Base-by-base conservation (phyloP, 2,888 invertebrate species). In the Rhingia campestris region DNA sequence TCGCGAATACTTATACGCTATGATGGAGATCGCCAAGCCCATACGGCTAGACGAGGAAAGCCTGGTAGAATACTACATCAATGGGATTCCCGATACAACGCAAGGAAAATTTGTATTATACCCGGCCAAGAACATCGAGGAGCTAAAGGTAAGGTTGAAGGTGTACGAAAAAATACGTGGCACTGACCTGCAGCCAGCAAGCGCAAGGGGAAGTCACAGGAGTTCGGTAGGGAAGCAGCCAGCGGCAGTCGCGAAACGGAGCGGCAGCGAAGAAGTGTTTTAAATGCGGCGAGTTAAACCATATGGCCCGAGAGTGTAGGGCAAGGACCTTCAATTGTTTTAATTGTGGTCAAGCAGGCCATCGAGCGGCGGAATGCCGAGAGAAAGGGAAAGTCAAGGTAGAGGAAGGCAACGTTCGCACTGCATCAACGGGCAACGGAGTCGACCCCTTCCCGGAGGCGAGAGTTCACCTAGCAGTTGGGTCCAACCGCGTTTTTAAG, bases 401-500 rank as follows among this genome's bases (percentile, higher is more conserved):
- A 22, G 22, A 22, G 22, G 22, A 22, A 7, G 66, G n/a, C 14
- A 84, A 63, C 56, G 47, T 37, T 43, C 12, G 39, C 14, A 37
- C 58, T 75, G 43, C 39, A 66, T 43, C 67, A 63, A 43, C 49
- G 30, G 32, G n/a, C 35, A 51, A 53, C 45, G 9, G 14, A 67
- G 14, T 41, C 10, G 47, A 64, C 53, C 22, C 39, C 54, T n/a
- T 39, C n/a, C 56, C 35, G 7, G 37, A 47, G 9, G 14, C 47
- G n/a, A 59, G 51, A 35, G 32, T 70, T n/a, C 6, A 6, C 30
- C 30, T 59, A 7, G 51, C 41, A 3, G 22, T 51, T 10, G 32
- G 41, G 22, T 41, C 63, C 1, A 56, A 64, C 30, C 32, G 56
- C 10, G 32, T 67, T n/a, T 76, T 76, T 5, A 69, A 69, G 7